Evolutionary conservation across 2,113 vertebrate species (phyloP), one percentile per base, ranked within the genome.

Genomic region (Clarias magur): DNA sequence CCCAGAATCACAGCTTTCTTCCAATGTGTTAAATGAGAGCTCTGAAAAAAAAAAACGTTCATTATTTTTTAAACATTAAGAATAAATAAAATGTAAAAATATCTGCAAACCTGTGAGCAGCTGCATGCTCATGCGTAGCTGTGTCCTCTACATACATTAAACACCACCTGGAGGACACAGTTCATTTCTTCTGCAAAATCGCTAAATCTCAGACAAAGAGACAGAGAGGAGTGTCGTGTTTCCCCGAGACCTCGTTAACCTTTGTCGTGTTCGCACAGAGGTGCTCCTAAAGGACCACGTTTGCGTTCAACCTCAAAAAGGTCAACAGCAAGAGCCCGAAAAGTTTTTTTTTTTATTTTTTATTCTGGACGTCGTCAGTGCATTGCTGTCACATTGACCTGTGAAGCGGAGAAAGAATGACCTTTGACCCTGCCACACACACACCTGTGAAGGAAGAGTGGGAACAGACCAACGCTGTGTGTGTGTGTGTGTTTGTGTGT

Each of bases 381-480:
- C 54, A 27, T 53, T 38, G 53, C 16, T 13, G 27, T 63, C 27
- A 11, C 57, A 65, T 79, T 57, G 10, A 60, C 30, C 72, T 70
- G 23, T 84, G 23, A 87, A 84, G 82, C 54, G 11, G 48, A 54
- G 30, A 84, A 84, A 4, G 21, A 78, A 25, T 0, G 21, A 79
- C 53, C 75, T 78, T 8, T 81, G 83, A 76, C 42, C 38, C 65
- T 17, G 38, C 12, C 25, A 19, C 57, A 76, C 78, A 80, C 42
- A 83, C 30, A 84, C 75, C 75, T 63, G 15, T 84, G 54, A 73
- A 56, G 16, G 81, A 68, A 59, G 60, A 65, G 38, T 16, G 21
- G 70, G 87, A 82, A 67, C 78, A 80, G 27, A 80, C 78, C 12
- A 80, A 21, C 12, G 27, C 63, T 90, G 82, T 57, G 42, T 42